Evolutionary conservation across 2,797 vertebrate genomes (phyloP).

Genomic region (Vespertilio murinus): DNA sequence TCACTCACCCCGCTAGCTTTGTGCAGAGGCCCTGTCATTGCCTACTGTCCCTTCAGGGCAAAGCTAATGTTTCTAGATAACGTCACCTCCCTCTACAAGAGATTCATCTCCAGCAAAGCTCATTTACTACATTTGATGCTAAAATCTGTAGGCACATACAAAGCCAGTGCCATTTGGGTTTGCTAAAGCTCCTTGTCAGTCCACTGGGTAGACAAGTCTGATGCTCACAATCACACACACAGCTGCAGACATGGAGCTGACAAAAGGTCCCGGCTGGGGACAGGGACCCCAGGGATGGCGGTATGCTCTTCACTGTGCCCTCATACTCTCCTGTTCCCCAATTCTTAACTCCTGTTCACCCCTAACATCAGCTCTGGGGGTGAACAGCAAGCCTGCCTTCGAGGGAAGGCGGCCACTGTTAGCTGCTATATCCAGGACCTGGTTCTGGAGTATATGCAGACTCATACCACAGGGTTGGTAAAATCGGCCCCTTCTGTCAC

Average conservation of each 20-base stretch:
- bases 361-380: background rate
- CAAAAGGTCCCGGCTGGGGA: background rate
- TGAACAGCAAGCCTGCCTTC: background rate
- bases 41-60: background rate
- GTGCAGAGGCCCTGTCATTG: background rate
- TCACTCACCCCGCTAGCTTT: accelerated
- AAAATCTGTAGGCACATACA: no score
- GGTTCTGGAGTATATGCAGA: background rate
- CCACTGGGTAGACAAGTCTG: background rate
- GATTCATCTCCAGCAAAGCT: background rate
- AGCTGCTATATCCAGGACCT: no score
- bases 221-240: no score
- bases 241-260: background rate
- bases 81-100: background rate
- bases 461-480: accelerated
- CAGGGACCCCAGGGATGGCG: no score
- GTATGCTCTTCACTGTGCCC: background rate
- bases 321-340: no score
- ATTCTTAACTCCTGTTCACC: background rate
- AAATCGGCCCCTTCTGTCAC: background rate
- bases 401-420: background rate
- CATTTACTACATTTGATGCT: background rate
- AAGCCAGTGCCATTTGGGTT: accelerated
- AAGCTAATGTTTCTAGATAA: background rate
- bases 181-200: background rate